A percentile compares a stretch with the other conserved stretches of the same genome.
phyloP scores from a whole-genome alignment of 2,888 invertebrate species.

The Uropetala carovei region DNA sequence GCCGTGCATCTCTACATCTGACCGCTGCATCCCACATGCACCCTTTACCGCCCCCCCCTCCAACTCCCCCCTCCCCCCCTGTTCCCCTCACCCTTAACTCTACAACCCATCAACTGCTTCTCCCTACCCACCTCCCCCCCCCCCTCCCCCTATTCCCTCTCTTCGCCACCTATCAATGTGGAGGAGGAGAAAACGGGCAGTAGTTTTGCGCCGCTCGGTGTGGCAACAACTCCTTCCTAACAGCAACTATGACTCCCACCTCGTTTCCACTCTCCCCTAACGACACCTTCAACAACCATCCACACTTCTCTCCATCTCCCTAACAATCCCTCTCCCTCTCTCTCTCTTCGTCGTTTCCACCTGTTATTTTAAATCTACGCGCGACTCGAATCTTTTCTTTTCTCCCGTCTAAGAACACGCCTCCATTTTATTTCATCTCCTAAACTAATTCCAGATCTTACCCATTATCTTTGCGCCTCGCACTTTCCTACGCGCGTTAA shows the following conservation, averaged over 20 bases:
- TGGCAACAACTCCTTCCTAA: slow-evolving; percentile 28
- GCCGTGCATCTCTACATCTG: slow-evolving; percentile 50
- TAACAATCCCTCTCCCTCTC: slow-evolving; percentile 9
- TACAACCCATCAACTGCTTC: not conserved
- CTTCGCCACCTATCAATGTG: not conserved
- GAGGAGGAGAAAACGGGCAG: not conserved
- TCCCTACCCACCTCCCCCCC: not conserved
- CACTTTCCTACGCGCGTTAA: not conserved
- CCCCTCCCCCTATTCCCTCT: too few species aligned
- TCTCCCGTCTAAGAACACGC: not conserved
- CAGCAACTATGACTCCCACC: slow-evolving; percentile 18
- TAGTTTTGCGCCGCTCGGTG: slow-evolving; percentile 25
- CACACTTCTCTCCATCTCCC: slow-evolving; percentile 23
- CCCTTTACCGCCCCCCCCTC: not conserved
- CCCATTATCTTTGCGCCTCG: not conserved
- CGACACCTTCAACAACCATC: slow-evolving; percentile 26
- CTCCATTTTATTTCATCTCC: not conserved
- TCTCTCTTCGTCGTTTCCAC: not conserved
- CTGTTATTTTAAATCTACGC: slow-evolving; percentile 26
- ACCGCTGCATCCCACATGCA: slow-evolving; percentile 27
- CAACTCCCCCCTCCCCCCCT: not conserved
- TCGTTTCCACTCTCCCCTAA: not conserved
- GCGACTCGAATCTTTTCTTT: not conserved
- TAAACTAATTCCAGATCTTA: not conserved
- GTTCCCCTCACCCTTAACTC: not conserved